phyloP scores from a whole-genome alignment of 2,797 vertebrate genomes.

The Danio albolineatus region DNA sequence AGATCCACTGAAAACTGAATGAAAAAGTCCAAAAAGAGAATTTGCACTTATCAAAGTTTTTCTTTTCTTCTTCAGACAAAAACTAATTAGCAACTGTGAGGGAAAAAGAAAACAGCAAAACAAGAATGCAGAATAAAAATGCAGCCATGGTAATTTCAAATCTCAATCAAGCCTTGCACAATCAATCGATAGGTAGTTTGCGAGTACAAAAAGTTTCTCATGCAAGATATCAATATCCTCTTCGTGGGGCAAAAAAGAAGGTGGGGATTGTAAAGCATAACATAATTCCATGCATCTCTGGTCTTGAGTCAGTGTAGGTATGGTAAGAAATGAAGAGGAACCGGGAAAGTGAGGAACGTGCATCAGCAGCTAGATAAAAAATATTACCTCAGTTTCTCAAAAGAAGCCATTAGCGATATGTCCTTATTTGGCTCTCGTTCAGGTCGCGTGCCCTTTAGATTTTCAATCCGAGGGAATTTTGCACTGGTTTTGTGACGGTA shows the following conservation, averaged over 20 bases:
- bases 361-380: conserved; percentile 93
- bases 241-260: conserved; percentile 79
- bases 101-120: conserved; percentile 84
- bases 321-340: conserved; percentile 87
- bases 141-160: conserved; percentile 93
- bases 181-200: conserved; percentile 97
- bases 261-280: conserved; percentile 68
- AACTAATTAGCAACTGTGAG: conserved; percentile 81
- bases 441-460: conserved; percentile 92
- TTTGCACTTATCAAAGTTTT: conserved; percentile 78
- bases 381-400: conserved; percentile 99
- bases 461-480: conserved; percentile 96
- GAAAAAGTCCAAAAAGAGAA: conserved; percentile 83
- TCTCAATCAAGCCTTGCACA: conserved; percentile 95
- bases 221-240: conserved; percentile 90
- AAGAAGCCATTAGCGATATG: conserved; percentile 94
- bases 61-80: conserved; percentile 80
- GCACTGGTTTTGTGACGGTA: conserved; percentile 99
- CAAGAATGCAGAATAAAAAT: conserved; percentile 84
- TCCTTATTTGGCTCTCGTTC: conserved; percentile 96
- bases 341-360: conserved; percentile 84
- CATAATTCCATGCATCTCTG: conserved; percentile 96
- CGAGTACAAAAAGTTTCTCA: conserved; percentile 94
- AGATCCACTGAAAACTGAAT: conserved; percentile 82
- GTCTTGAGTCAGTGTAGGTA: conserved; percentile 87